These are phyloP conservation scores for Todiramphus saurophagus DNA, from an alignment of 2,113 vertebrate species.

Conservation along the genomic window DNA sequence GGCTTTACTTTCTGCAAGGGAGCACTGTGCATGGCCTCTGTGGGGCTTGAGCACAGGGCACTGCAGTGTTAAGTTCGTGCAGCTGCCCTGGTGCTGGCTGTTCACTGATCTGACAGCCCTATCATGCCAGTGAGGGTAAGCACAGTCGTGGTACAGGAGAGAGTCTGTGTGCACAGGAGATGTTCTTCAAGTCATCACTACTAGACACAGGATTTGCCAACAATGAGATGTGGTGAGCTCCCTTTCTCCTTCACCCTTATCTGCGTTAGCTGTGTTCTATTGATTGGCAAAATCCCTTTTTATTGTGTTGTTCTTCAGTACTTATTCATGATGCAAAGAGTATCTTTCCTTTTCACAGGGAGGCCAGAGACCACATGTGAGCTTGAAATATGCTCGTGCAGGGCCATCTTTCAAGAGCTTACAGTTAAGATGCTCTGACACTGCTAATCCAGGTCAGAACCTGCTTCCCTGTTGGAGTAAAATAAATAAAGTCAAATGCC, in stretches of 20 bases:
- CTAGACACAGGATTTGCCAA: background rate
- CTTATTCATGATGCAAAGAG: background rate
- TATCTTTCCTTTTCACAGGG: background rate
- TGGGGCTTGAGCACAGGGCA: background rate
- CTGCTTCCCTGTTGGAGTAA: background rate
- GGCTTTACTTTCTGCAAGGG: background rate
- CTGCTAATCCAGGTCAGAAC: background rate
- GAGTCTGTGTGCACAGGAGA: background rate
- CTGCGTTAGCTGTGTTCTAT: background rate
- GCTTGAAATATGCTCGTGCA: background rate
- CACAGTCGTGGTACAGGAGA: background rate
- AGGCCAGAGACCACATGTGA: background rate
- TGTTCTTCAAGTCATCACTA: background rate
- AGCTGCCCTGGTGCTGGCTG: background rate
- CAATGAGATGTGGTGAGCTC: background rate
- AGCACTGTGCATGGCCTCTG: background rate
- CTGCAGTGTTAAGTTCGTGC: fast-evolving
- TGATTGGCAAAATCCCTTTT: background rate
- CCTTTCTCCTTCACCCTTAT: background rate
- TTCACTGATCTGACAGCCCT: background rate
- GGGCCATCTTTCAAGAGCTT: conserved; percentile 6
- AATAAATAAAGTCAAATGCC: conserved; percentile 7
- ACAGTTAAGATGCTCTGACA: background rate
- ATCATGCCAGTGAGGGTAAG: background rate
- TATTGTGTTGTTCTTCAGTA: background rate